Conservation (phyloP, 2,888 invertebrate genomes). For the Matsumyia berberina region DNA sequence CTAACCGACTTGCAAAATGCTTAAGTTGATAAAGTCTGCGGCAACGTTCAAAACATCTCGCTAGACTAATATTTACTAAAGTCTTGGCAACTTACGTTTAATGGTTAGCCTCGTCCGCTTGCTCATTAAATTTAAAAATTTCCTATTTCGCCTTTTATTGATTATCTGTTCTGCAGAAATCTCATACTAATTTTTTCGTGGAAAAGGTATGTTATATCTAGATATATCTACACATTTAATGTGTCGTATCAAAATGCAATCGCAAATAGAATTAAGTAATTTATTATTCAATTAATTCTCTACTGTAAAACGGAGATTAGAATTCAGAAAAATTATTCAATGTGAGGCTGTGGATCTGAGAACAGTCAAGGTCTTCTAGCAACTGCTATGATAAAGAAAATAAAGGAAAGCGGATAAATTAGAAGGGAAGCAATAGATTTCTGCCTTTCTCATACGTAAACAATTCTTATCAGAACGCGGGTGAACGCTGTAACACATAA, state of each 20-base stretch:
- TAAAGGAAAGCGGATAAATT: not conserved
- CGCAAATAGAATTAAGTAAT: not conserved
- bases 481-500: not conserved
- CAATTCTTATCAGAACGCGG: not conserved
- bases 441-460: not conserved
- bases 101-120: not conserved
- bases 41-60: not conserved
- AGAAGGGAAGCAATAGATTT: not conserved
- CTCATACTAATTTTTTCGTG: too few species aligned
- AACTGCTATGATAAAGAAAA: not conserved
- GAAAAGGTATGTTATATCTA: too few species aligned
- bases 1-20: not conserved
- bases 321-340: slow-evolving; percentile 1
- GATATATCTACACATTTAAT: too few species aligned
- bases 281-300: not conserved
- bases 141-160: too few species aligned
- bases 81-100: not conserved
- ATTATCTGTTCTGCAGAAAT: not conserved
- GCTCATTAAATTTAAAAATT: not conserved
- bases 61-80: not conserved
- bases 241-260: too few species aligned
- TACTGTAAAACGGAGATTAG: not conserved
- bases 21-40: not conserved
- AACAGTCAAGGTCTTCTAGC: not conserved
- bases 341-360: not conserved